Conservation (phyloP, 2,888 invertebrate genomes). For the Dione vanillae region DNA sequence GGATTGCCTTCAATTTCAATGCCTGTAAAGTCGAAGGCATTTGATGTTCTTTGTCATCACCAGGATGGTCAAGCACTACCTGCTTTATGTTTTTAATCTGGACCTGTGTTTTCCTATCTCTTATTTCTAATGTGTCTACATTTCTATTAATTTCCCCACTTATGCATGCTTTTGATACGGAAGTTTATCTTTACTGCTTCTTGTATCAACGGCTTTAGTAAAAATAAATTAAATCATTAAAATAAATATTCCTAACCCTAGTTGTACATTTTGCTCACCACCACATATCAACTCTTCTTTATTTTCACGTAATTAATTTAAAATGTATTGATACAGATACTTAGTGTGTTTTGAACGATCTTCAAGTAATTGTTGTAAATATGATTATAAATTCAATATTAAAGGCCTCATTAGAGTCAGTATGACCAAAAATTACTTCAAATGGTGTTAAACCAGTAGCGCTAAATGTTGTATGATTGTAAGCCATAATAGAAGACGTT, state of each 20-base stretch:
- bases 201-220: background rate
- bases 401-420: conserved; percentile 43
- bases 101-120: conserved; percentile 41
- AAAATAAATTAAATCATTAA: no score
- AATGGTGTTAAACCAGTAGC: conserved; percentile 48
- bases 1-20: conserved; percentile 47
- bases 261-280: background rate
- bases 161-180: conserved; percentile 39
- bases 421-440: conserved; percentile 50
- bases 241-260: no score
- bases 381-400: conserved; percentile 47
- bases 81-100: conserved; percentile 49
- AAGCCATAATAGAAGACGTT: conserved; percentile 50
- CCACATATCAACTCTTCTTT: background rate
- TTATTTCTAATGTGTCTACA: conserved; percentile 36
- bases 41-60: conserved; percentile 25
- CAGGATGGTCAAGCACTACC: conserved; percentile 36
- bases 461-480: conserved; percentile 48
- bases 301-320: background rate
- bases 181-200: conserved; percentile 46
- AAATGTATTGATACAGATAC: conserved; percentile 33
- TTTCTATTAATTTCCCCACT: conserved; percentile 37
- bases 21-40: conserved; percentile 49
- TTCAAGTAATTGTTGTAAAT: conserved; percentile 48
- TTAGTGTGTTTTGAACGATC: conserved; percentile 48